These are phyloP conservation scores for Ips typographus DNA, from an alignment of 1,140 invertebrate genomes.

Conservation along the genomic window DNA sequence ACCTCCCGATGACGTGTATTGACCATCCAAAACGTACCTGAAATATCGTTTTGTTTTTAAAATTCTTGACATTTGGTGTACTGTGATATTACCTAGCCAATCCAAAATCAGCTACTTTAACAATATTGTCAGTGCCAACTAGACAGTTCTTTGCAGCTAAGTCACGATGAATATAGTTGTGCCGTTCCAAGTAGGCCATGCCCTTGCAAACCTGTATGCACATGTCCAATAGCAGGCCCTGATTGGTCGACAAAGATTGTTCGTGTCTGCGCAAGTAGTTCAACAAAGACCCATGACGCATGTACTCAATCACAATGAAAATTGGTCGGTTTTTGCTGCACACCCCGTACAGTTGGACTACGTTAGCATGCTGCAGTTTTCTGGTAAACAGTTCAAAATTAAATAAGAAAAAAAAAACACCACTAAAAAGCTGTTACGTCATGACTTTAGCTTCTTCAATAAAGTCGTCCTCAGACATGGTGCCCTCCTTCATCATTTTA, in stretches of 20 bases:
- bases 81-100: constrained; percentile 65
- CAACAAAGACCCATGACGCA: constrained; percentile 88
- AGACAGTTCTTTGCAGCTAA: constrained; percentile 94
- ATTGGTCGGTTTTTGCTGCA: constrained; percentile 93
- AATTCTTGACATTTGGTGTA: no score
- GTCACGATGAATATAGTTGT: constrained; percentile 96
- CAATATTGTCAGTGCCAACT: constrained; percentile 88
- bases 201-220: constrained; percentile 94
- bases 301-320: constrained; percentile 95
- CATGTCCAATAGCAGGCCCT: constrained; percentile 86
- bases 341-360: constrained; percentile 94
- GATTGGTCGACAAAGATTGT: constrained; percentile 74
- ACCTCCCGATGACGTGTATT: constrained; percentile 93
- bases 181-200: constrained; percentile 93
- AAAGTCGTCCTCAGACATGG: constrained; percentile 95
- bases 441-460: constrained; percentile 96
- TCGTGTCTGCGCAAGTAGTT: constrained; percentile 88
- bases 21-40: constrained; percentile 88
- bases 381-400: constrained; percentile 53
- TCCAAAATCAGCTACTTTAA: constrained; percentile 96
- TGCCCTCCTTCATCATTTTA: constrained; percentile 97
- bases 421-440: constrained; percentile 60
- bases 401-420: no score
- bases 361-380: constrained; percentile 90
- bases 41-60: no score